Conservation (phyloP, 2,888 invertebrate genomes). For the Macropis europaea region DNA sequence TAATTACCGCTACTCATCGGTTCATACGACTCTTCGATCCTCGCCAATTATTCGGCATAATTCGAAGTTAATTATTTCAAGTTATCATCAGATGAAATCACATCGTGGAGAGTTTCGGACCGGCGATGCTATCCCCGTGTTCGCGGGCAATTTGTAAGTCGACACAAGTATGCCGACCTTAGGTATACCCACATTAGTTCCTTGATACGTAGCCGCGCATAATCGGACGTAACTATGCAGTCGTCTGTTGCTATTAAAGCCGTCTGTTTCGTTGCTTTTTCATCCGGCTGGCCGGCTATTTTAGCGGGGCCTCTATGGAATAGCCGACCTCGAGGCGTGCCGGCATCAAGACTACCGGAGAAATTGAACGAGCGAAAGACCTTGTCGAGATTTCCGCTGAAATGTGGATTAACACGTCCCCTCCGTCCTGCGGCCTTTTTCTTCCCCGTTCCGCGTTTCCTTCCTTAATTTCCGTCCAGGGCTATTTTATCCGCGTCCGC, state of each 20-base stretch:
- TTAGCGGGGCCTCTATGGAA: slow-evolving; percentile 9
- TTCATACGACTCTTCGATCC: slow-evolving; percentile 20
- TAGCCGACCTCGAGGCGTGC: slow-evolving; percentile 18
- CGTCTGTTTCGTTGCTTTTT: slow-evolving; percentile 33
- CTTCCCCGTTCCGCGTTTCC: background rate
- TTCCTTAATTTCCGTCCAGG: slow-evolving; percentile 27
- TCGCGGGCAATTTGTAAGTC: slow-evolving; percentile 49
- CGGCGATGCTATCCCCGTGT: slow-evolving; percentile 6
- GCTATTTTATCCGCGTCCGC: slow-evolving; percentile 44
- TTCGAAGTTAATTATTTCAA: slow-evolving; percentile 58
- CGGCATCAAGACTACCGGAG: slow-evolving; percentile 7
- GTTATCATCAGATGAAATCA: slow-evolving; percentile 53
- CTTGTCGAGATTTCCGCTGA: slow-evolving; percentile 30
- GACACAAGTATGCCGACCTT: slow-evolving; percentile 1
- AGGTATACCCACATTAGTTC: slow-evolving; percentile 42
- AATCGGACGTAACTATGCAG: slow-evolving; percentile 49
- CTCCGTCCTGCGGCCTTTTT: background rate
- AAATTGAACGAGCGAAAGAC: slow-evolving; percentile 30
- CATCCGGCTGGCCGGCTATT: slow-evolving; percentile 30
- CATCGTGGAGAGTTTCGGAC: slow-evolving; percentile 8
- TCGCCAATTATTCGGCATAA: slow-evolving; percentile 56
- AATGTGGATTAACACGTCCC: slow-evolving; percentile 29
- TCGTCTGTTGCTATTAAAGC: slow-evolving; percentile 51
- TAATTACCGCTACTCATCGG: slow-evolving; percentile 46
- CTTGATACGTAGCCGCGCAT: slow-evolving; percentile 47